Evolutionary conservation across 2,888 invertebrate genomes (phyloP), one percentile per base, ranked within the genome.

Genomic region (Mesochorus sp.): DNA sequence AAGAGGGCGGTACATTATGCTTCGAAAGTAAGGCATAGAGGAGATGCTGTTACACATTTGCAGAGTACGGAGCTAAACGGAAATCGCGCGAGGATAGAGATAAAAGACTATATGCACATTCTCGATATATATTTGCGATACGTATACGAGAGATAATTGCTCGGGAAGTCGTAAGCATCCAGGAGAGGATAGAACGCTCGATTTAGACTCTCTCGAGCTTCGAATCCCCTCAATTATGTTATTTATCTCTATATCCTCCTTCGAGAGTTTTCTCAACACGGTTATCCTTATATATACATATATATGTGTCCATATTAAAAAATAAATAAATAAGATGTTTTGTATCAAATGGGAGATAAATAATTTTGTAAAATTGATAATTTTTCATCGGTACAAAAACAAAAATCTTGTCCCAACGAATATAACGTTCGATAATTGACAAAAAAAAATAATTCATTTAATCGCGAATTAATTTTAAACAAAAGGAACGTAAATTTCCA

Each of bases 21-120:
- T 64, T 49, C 34, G 64, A 79, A 70, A 70, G 66, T 70, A 55
- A 70, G 74, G 62, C 74, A 12, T 53, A 51, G 61, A 66, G 31
- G 14, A 70, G 64, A 21, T 44, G 70, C 55, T 55, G 61, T 42
- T 51, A 61, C 12, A 67, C 47, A 47, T 47, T 37, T 14, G 47
- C 10, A 12, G 51, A n/a, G 26, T 24, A 12, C 47, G 62, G 49
- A 42, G 49, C 61, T 31, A 70, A 70, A 49, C 57, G 49, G 70
- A 59, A 59, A 70, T 70, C 59, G 37, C 26, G n/a, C 39, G 28
- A 67, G 39, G 39, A 67, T 67, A 67, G 24, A 37, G 49, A 49
- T 51, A 62, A 24, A 42, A 8, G 12, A 10, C 21, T n/a, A n/a
- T n/a, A n/a, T n/a, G n/a, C 39, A 26, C 53, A 39, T 51, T 67